Evolutionary conservation across 2,797 vertebrate genomes (phyloP), one percentile per base, ranked within the genome.

Genomic region (Luscinia megarhynchos): DNA sequence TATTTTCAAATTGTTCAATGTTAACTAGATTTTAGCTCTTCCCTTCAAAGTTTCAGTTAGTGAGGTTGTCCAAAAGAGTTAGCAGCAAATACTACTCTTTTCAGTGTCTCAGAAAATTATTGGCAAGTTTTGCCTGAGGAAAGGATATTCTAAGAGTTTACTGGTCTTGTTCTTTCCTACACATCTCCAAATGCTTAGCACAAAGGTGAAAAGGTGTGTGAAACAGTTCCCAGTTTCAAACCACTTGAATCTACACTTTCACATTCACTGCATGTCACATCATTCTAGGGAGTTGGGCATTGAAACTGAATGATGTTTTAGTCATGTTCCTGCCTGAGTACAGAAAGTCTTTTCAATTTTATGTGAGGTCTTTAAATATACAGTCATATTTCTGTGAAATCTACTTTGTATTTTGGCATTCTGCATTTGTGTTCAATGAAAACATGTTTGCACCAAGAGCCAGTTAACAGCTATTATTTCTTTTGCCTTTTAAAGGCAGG

Each of bases 381-480:
- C 23, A 29, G 40, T 87, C 15, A 5, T 62, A 27, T 84, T 94
- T 94, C 22, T 86, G 27, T 78, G n/a, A 75, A 72, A 73, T 53
- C 9, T 51, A 5, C n/a, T 81, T 90, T 41, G 3, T 93, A 62
- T 90, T 90, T 90, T 87, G 61, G 41, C n/a, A 53, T 75, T 75
- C 58, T 72, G 22, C n/a, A 7, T 92, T 90, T 93, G 21, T 92
- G 91, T 81, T 81, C 79, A 58, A 64, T 68, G 64, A 90, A 96
- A 90, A 77, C 34, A 45, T 34, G 7, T 83, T 89, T 85, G 7
- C 46, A 72, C 21, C 5, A 34, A 45, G 43, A 90, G 15, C 22
- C 34, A 67, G 9, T 51, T 59, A 54, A 45, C 14, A 75, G 21
- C 29, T 89, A 53, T 84, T 95, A 94, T 90, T 85, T 75, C 69